Base-by-base conservation (phyloP, 53 echinoderm and acorn worm species). In the Crossaster papposus region DNA sequence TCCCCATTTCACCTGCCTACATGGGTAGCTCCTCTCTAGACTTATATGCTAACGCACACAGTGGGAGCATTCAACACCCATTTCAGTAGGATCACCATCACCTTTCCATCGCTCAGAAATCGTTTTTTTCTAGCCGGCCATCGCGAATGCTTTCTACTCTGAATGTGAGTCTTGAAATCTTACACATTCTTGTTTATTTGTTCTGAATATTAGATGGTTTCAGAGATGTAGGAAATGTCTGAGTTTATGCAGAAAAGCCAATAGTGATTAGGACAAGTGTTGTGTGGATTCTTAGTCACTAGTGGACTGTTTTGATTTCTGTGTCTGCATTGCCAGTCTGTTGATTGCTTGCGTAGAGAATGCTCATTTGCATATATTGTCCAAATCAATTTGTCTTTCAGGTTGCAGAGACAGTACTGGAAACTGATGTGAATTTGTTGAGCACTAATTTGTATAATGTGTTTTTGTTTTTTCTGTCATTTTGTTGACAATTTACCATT, bases 161-260 rank as follows among this genome's bases (percentile, higher is more conserved):
- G 50, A 85, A 53, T 54, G 85, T 85, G 87, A 87, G 87, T 87
- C 77, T 87, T 87, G 87, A 87, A 72, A 85, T 85, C 72, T 52
- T 85, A 38, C 37, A 70, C 70, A 34, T 35, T 82, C 29, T 65
- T 11, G 70, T 83, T 83, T 65, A 29, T 83, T 83, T 83, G 68
- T 83, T 83, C 38, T 22, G 70, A 83, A 44, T 50, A 50, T 83
- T 83, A 50, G 83, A 83, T 83, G 9, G 36, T 38, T 64, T 52
- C 18, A 32, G 34, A n/a, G 23, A 81, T 81, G 63, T 79, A 30
- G 52, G 52, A 15, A 50, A 50, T 79, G 32, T 32, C 30, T 17
- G 62, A 26, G 55, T 58, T 32, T 22, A 30, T 55, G 81, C 22
- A 22, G 74, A 34, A 3, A 20, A 33, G 74, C 34, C 74, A 34